A percentile compares a stretch with the other conserved stretches of the same genome.
Evolutionary conservation across 2,888 invertebrate species (phyloP).

Genomic region (Hydraecia micacea): DNA sequence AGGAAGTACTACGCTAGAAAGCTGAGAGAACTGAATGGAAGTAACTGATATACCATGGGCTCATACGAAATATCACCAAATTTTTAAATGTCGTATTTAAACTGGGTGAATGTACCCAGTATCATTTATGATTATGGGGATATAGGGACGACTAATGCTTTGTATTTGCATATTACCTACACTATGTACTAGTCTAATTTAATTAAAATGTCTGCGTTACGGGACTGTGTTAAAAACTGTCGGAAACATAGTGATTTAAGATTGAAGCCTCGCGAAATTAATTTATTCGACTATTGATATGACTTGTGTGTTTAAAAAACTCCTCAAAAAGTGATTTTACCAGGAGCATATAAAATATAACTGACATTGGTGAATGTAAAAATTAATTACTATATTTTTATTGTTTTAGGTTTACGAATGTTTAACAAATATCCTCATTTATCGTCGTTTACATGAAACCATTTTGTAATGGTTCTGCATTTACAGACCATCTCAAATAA

Average conservation of each 20-base stretch:
- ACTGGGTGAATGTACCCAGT: not conserved
- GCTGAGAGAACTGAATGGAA: not conserved
- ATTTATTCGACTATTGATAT: not conserved
- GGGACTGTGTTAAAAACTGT: not conserved
- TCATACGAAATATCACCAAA: not conserved
- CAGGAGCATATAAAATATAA: not conserved
- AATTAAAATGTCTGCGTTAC: not conserved
- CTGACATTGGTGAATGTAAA: not conserved
- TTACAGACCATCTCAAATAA: conserved; percentile 15
- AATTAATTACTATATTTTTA: conserved; percentile 26
- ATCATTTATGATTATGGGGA: not conserved
- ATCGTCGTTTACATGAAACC: conserved; percentile 31
- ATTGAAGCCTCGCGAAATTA: not conserved
- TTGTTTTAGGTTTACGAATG: conserved; percentile 52
- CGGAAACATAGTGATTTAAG: not conserved
- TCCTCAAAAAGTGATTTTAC: not conserved
- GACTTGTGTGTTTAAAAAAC: not conserved
- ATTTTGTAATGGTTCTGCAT: conserved; percentile 33
- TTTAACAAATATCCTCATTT: conserved; percentile 28
- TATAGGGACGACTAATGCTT: not conserved
- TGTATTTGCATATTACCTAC: not conserved
- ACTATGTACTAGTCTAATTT: not conserved
- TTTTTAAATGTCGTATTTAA: not conserved
- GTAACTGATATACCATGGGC: not conserved
- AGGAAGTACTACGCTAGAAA: conserved; percentile 44